Evolutionary conservation across 2,888 invertebrate genomes (phyloP).

Genomic region (Brachyptera putata): DNA sequence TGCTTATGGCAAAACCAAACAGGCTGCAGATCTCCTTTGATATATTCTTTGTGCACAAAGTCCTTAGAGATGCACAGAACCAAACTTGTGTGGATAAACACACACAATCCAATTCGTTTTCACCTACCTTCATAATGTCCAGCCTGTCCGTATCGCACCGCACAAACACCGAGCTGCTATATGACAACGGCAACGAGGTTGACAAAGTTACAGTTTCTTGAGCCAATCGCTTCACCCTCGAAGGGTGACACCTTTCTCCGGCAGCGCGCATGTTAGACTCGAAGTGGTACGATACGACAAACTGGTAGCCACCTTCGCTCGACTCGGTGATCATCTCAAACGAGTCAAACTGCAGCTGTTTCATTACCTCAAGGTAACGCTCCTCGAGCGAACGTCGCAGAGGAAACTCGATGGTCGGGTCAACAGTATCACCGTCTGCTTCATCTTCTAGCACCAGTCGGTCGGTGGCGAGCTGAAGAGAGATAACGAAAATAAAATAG

Average conservation of each 20-base stretch:
- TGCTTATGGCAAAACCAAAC: too few species aligned
- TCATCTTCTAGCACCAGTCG: conserved; percentile 36
- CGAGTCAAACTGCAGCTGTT: conserved; percentile 85
- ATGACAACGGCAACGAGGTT: conserved; percentile 86
- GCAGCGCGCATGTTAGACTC: conserved; percentile 82
- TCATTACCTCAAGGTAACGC: conserved; percentile 79
- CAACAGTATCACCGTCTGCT: conserved; percentile 30
- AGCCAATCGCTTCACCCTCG: conserved; percentile 84
- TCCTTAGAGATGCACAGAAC: too few species aligned
- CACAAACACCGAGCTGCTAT: conserved; percentile 92
- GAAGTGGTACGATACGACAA: conserved; percentile 85
- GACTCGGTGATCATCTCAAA: conserved; percentile 87
- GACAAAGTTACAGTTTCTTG: conserved; percentile 93
- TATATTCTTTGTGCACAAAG: too few species aligned
- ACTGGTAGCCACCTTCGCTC: conserved; percentile 66
- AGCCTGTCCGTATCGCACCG: conserved; percentile 90
- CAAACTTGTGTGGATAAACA: too few species aligned
- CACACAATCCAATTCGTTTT: too few species aligned
- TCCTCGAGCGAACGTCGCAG: conserved; percentile 60
- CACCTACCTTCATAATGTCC: conserved; percentile 85
- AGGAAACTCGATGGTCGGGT: conserved; percentile 47
- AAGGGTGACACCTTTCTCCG: conserved; percentile 80
- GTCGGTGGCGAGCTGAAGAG: conserved; percentile 35
- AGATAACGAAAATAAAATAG: too few species aligned
- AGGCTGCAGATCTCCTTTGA: too few species aligned